Base-by-base conservation (phyloP, 2,888 invertebrate genomes). In the Campoplex capitator region DNA sequence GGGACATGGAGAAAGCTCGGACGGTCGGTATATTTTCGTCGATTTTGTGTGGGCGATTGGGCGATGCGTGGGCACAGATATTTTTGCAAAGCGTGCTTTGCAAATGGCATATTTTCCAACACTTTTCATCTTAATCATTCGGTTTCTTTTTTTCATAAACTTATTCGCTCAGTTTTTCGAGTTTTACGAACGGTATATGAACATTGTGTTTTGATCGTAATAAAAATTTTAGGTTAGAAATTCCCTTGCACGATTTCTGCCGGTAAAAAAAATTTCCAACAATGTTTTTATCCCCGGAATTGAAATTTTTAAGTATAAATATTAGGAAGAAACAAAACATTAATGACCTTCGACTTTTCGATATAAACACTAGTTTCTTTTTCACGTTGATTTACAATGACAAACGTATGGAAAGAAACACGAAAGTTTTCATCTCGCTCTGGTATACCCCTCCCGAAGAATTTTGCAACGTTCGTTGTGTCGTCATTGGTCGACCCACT, bases 1-100 rank as follows among this genome's bases (percentile, higher is more conserved):
- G 74, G 74, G 45, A 75, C 75, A 42, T n/a, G n/a, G n/a, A 75
- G 75, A 74, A 74, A 67, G 32, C 74, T 56, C 56, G 48, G 18
- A 73, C 23, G 45, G 58, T 42, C 35, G 74, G 48, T n/a, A n/a
- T 84, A 84, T 84, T 84, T 84, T 80, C 62, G 80, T 80, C 68
- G 62, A 70, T 9, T 18, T 35, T 16, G 58, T 70, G 84, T 84
- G 84, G 84, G 75, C 75, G 84, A 80, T 28, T 80, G 32, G 70
- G 62, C 65, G 28, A 80, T 84, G 80, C 76, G 84, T 84, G 75
- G 84, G 75, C 54, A 54, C 38, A 7, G 62, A 80, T 75, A 84
- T 84, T 84, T 80, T 38, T 70, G 35, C 70, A 38, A 75, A 28
- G 70, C 28, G 28, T 8, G 45, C 56, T 35, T n/a, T 51, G 35